These are phyloP conservation scores for Leptocoma aspasia DNA, from an alignment of 2,113 vertebrate species.

Conservation along the genomic window DNA sequence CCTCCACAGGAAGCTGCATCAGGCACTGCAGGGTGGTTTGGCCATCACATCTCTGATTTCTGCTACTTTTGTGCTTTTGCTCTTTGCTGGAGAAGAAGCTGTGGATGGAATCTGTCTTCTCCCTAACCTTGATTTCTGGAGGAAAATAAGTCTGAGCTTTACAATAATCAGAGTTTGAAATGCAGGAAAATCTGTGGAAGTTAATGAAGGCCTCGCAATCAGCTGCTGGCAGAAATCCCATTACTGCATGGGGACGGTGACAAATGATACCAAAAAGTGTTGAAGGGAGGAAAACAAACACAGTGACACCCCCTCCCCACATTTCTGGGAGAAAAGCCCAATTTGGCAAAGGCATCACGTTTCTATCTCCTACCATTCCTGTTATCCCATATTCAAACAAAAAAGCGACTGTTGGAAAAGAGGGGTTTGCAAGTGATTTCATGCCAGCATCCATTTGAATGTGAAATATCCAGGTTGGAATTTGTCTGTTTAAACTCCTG, in stretches of 20 bases:
- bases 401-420: not conserved
- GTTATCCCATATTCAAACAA: not conserved
- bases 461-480: not conserved
- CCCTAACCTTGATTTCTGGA: not conserved
- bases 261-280: not conserved
- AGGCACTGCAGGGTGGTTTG: not conserved
- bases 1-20: not conserved
- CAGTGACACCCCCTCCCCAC: rapidly evolving
- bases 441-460: not conserved
- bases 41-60: not conserved
- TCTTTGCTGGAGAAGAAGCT: not conserved
- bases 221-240: not conserved
- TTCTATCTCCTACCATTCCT: rapidly evolving
- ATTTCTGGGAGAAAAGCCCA: not conserved
- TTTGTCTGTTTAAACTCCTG: not conserved
- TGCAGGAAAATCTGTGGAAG: not conserved
- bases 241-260: not conserved
- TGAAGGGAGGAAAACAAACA: not conserved
- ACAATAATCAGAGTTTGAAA: not conserved
- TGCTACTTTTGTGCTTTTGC: not conserved
- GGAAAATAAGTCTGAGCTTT: not conserved
- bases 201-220: not conserved
- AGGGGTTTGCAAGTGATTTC: not conserved
- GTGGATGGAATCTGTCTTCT: not conserved
- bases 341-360: not conserved